phyloP scores from a whole-genome alignment of 64 coral and sea anemone species.

The Catalaphyllia jardinei region DNA sequence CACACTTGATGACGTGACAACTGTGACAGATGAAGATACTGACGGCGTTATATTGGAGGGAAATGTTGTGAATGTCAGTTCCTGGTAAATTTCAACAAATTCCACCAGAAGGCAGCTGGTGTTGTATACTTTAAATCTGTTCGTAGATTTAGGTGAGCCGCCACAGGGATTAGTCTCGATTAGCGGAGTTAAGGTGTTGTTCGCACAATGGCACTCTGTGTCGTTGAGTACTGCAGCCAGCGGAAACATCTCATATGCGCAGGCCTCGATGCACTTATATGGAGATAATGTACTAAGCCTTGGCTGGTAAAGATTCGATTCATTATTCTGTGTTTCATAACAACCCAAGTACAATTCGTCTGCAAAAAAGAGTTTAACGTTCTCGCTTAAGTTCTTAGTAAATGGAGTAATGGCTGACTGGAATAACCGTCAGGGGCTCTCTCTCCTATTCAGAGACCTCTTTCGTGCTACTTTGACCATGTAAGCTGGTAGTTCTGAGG shows the following conservation, averaged over 20 bases:
- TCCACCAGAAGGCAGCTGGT: slow-evolving; percentile 11
- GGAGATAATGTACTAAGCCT: neutral
- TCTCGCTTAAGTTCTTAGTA: too few species aligned
- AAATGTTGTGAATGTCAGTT: neutral
- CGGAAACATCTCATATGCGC: slow-evolving; percentile 5
- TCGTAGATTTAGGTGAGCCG: neutral
- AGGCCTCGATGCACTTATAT: neutral
- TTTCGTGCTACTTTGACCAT: too few species aligned
- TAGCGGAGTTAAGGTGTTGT: neutral
- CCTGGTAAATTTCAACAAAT: slow-evolving; percentile 24
- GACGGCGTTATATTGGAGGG: neutral
- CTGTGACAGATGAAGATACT: neutral
- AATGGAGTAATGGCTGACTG: too few species aligned
- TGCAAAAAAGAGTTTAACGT: neutral
- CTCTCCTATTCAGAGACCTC: too few species aligned
- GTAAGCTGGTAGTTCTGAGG: too few species aligned
- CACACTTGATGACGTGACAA: neutral
- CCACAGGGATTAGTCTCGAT: neutral
- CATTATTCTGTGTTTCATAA: neutral
- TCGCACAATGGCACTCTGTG: slow-evolving; percentile 11
- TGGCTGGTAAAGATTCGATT: neutral
- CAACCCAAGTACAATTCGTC: slow-evolving; percentile 24
- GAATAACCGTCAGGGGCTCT: too few species aligned
- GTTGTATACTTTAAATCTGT: slow-evolving; percentile 1
- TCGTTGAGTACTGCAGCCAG: slow-evolving; percentile 25